Evolutionary conservation across 53 echinoderm and acorn worm species (phyloP).

Genomic region (Hippasteria phrygiana): DNA sequence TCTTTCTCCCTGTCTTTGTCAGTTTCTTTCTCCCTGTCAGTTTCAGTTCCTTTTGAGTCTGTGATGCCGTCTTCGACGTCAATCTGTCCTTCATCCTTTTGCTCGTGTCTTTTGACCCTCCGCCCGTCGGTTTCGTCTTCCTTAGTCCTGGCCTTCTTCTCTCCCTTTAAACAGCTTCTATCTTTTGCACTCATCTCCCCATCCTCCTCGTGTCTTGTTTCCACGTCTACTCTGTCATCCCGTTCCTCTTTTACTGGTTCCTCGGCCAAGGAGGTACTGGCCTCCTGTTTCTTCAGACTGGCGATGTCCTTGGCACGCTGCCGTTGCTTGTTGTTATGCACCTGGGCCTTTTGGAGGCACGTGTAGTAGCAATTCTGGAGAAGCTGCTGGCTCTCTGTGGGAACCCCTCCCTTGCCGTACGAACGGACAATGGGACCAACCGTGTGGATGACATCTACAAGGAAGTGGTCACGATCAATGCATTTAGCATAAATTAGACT

Average conservation of each 20-base stretch:
- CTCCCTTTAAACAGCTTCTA: neutral
- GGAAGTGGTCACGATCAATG: too few relatives aligned
- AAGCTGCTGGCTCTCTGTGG: neutral
- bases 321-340: constrained; percentile 76
- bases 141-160: too few relatives aligned
- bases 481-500: too few relatives aligned
- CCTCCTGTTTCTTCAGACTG: neutral
- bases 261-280: neutral
- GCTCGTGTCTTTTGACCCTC: neutral
- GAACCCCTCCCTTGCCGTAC: neutral
- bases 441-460: constrained; percentile 89
- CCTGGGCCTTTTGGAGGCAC: constrained; percentile 74
- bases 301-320: neutral
- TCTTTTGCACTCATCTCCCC: neutral
- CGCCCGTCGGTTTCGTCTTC: neutral
- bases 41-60: constrained; percentile 5
- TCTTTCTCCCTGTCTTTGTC: neutral
- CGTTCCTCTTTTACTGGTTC: constrained; percentile 1
- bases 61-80: constrained; percentile 16
- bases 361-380: constrained; percentile 80
- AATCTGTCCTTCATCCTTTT: neutral
- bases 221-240: neutral
- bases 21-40: constrained; percentile 17
- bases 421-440: constrained; percentile 85
- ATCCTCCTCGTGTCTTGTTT: neutral